Evolutionary conservation across 2,888 invertebrate genomes (phyloP).

Genomic region (Philopedon plagiatum): DNA sequence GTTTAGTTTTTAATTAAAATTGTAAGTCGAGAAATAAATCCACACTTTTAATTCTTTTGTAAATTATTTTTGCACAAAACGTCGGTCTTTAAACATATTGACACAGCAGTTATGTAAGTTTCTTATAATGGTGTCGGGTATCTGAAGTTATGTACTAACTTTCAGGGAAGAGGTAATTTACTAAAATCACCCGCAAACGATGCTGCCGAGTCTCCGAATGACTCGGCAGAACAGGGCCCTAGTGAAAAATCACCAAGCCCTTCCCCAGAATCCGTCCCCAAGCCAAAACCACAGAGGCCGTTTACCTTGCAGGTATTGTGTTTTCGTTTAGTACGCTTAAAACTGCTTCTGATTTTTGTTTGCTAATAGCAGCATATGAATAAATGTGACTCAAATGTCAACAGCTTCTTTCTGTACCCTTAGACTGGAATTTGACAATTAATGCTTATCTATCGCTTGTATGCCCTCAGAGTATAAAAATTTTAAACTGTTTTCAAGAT

Average conservation of each 20-base stretch:
- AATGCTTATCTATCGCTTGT: no score
- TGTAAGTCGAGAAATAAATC: neutral
- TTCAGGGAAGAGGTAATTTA: slow-evolving; percentile 70
- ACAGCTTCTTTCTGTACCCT: no score
- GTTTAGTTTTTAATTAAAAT: neutral
- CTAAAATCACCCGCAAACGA: slow-evolving; percentile 64
- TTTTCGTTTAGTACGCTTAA: slow-evolving; percentile 39
- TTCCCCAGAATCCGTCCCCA: slow-evolving; percentile 57
- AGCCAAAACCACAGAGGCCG: slow-evolving; percentile 72
- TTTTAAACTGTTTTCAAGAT: no score
- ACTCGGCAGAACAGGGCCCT: slow-evolving; percentile 41
- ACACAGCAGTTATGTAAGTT: slow-evolving; percentile 1
- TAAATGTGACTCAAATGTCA: no score
- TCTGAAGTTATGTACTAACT: slow-evolving; percentile 62
- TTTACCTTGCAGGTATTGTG: slow-evolving; percentile 73
- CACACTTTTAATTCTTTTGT: neutral
- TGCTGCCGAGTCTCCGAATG: slow-evolving; percentile 52
- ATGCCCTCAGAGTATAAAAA: no score
- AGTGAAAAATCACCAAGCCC: slow-evolving; percentile 47
- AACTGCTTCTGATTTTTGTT: no score
- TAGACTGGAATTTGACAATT: no score
- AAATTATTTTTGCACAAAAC: neutral
- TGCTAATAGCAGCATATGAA: neutral
- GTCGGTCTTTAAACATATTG: neutral
- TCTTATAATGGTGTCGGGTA: slow-evolving; percentile 41